A percentile compares a stretch with the other conserved stretches of the same genome.
phyloP scores from a whole-genome alignment of 2,888 invertebrate genomes.

The Ferrisia virgata region DNA sequence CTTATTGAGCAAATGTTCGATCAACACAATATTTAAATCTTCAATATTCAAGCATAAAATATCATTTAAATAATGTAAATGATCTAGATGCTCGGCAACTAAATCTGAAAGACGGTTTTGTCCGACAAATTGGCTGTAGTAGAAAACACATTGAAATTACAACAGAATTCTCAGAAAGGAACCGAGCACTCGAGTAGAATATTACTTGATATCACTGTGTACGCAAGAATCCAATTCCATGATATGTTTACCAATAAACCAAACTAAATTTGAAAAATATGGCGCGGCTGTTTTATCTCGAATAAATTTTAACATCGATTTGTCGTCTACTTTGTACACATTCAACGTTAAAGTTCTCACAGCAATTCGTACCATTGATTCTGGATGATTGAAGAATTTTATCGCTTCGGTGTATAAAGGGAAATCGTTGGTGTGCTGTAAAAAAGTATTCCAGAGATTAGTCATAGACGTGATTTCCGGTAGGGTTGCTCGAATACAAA shows the following conservation, averaged over 20 bases:
- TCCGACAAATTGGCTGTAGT: conserved; percentile 48
- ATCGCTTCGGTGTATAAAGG: conserved; percentile 98
- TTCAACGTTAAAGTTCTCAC: conserved; percentile 96
- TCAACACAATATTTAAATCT: conserved; percentile 87
- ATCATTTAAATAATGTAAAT: conserved; percentile 95
- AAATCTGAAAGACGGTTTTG: conserved; percentile 71
- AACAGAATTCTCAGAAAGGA: not conserved
- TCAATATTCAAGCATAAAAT: conserved; percentile 89
- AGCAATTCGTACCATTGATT: conserved; percentile 98
- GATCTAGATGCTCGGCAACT: conserved; percentile 95
- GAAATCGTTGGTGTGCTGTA: conserved; percentile 94
- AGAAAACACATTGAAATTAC: not conserved
- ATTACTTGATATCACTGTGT: conserved; percentile 87
- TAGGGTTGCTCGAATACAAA: conserved; percentile 54
- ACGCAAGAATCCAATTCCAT: conserved; percentile 93
- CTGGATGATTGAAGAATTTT: conserved; percentile 98
- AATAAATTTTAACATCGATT: conserved; percentile 92
- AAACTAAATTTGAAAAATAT: conserved; percentile 97
- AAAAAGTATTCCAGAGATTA: not conserved
- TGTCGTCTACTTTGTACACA: conserved; percentile 91
- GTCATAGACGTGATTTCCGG: conserved; percentile 38
- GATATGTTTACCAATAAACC: conserved; percentile 98
- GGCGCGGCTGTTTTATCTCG: conserved; percentile 95
- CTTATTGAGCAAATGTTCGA: conserved; percentile 89
- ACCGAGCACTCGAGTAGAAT: not conserved